Evolutionary conservation across 2,888 invertebrate genomes (phyloP), one percentile per base, ranked within the genome.

Genomic region (Hartigia nigra): DNA sequence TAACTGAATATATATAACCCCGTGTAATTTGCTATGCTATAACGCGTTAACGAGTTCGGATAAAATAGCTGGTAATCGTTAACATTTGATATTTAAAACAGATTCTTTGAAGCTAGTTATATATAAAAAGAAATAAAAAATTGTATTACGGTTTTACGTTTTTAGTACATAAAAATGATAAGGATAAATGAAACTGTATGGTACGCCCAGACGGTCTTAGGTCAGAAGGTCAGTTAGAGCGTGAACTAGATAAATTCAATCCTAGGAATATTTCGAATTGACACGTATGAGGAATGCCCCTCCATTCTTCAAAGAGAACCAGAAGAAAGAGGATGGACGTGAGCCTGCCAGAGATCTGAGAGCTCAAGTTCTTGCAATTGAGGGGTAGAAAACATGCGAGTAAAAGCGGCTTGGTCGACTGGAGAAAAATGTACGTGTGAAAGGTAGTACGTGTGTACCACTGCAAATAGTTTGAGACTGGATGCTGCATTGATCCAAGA

Each of bases 401-500:
- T 2, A 55, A 55, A 55, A 55, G 55, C 55, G 55, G 23, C 55
- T 55, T 23, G 55, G 55, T 55, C 55, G 55, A 55, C 55, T 23
- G 55, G 55, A 23, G 55, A 55, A 55, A 23, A 55, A 23, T 9
- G 55, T 23, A 55, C 55, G 55, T 55, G 55, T 55, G 55, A 55
- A 23, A 55, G 55, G 2, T 14, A 23, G 9, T 55, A 55, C 55
- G 55, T 23, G 55, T 23, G 55, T 9, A 23, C 2, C 55, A 0
- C 9, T 23, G 55, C 23, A 55, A 55, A 55, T 23, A 55, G 55
- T 74, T n/a, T 36, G 12, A 70, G n/a, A 35, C 32, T 34, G 34
- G 12, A 37, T 70, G 70, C 32, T 70, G 75, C 78, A 82, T 83
- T 79, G 80, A 82, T 74, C 77, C 37, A 31, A 70, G 70, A 83